A percentile compares a stretch with the other conserved stretches of the same genome.
Conservation (phyloP, 1,140 invertebrate species). For the Eueides isabella region DNA sequence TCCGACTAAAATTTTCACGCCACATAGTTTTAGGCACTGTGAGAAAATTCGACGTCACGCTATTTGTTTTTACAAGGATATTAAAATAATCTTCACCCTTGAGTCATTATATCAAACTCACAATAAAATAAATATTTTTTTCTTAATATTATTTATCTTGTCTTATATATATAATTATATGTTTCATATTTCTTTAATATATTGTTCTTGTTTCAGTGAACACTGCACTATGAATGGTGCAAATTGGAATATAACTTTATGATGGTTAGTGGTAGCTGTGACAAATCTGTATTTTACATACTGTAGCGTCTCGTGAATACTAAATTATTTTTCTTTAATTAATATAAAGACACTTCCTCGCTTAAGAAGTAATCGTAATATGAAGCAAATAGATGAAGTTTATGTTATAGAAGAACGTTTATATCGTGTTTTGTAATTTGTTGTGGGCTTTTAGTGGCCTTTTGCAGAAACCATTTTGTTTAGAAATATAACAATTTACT, state of each 20-base stretch:
- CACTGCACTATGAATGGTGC: conserved; percentile 31
- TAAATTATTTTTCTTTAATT: conserved; percentile 79
- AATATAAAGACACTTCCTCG: conserved; percentile 75
- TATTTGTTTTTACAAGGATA: no score
- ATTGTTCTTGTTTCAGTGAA: conserved; percentile 58
- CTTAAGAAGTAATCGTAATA: conserved; percentile 64
- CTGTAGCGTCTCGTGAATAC: conserved; percentile 65
- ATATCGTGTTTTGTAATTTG: conserved; percentile 49
- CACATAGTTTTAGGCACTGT: no score
- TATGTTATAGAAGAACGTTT: conserved; percentile 56
- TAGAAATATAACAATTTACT: conserved; percentile 16
- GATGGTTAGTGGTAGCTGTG: conserved; percentile 62
- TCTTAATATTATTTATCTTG: no score
- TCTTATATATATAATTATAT: no score
- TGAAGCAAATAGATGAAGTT: conserved; percentile 56
- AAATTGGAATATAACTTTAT: conserved; percentile 52
- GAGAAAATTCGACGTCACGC: no score
- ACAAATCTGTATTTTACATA: conserved; percentile 72
- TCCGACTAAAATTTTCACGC: no score
- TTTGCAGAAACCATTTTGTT: conserved; percentile 11
- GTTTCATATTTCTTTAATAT: no score
- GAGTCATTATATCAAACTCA: no score
- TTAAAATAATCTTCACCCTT: no score
- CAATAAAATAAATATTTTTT: no score
- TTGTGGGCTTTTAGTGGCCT: conserved; percentile 58